A percentile compares a stretch with the other conserved stretches of the same genome.
Evolutionary conservation across 1,140 invertebrate species (phyloP).

Genomic region (Panulirus ornatus): DNA sequence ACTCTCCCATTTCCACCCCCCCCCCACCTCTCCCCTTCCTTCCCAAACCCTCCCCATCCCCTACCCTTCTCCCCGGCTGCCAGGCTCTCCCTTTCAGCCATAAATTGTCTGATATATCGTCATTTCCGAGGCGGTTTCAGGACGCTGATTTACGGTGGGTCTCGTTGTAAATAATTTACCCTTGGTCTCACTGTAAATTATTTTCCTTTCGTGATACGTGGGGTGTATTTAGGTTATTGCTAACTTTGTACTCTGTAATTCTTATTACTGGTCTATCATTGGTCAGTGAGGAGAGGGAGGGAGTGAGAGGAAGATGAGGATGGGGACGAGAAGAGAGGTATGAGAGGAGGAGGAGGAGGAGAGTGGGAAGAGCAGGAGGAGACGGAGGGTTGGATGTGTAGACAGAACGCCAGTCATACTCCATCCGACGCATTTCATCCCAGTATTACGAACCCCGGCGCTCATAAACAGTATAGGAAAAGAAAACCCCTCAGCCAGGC

Average conservation of each 20-base stretch:
- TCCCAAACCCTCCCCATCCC: no score
- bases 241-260: background rate
- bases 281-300: background rate
- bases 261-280: background rate
- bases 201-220: background rate
- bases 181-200: background rate
- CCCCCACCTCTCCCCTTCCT: background rate
- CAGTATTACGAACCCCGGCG: no score
- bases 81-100: background rate
- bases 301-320: background rate
- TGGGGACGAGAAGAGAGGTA: background rate
- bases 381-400: no score
- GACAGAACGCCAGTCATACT: no score
- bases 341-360: background rate
- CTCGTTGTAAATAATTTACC: slow-evolving; percentile 1
- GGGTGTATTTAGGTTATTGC: background rate
- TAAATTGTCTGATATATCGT: background rate
- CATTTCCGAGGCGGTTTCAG: background rate
- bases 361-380: background rate
- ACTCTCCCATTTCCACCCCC: background rate
- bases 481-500: no score
- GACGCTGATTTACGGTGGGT: background rate
- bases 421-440: no score
- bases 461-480: no score
- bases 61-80: no score